Evolutionary conservation across 64 coral and sea anemone genomes (phyloP).

Genomic region (Porites lutea): DNA sequence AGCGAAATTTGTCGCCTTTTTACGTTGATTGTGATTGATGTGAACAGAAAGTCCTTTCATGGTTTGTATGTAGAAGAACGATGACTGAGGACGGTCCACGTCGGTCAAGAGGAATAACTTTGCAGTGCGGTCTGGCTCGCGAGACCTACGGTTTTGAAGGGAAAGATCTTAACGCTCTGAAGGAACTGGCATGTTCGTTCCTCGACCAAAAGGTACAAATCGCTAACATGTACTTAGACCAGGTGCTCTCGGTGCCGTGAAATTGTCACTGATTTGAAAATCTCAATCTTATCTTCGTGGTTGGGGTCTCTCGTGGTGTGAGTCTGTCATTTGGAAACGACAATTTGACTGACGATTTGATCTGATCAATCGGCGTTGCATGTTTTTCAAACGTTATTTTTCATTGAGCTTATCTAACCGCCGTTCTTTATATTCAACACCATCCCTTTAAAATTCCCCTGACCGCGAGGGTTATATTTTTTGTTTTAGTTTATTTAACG

Average conservation of each 20-base stretch:
- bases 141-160: conserved; percentile 96
- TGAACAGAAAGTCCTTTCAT: conserved; percentile 44
- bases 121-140: conserved; percentile 90
- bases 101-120: conserved; percentile 82
- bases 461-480: background rate
- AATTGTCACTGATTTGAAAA: background rate
- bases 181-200: conserved; percentile 90
- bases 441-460: background rate
- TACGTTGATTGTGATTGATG: conserved; percentile 43
- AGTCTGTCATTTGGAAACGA: background rate
- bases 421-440: background rate
- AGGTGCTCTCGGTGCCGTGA: background rate
- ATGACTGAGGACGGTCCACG: conserved; percentile 89
- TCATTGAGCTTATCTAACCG: background rate
- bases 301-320: background rate
- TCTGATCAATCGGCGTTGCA: background rate
- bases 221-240: background rate
- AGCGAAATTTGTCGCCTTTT: conserved; percentile 50
- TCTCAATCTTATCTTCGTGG: background rate
- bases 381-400: background rate
- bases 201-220: conserved; percentile 88
- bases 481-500: conserved; percentile 62
- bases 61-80: conserved; percentile 37
- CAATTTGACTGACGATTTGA: background rate
- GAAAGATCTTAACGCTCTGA: conserved; percentile 78